Evolutionary conservation across 1,140 invertebrate species (phyloP).

Genomic region (Papilio xuthus): DNA sequence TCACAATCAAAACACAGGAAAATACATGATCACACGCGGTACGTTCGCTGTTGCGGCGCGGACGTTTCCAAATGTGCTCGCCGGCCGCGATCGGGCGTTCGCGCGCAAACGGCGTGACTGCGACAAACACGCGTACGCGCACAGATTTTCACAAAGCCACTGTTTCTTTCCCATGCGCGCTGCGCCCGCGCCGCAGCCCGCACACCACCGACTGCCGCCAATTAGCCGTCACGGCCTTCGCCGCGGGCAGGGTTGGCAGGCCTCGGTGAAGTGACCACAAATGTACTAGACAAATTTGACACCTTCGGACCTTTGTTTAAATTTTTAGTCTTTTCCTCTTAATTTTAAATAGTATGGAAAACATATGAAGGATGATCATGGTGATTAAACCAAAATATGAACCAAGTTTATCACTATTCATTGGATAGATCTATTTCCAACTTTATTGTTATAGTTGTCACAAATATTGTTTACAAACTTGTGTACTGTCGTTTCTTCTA

Average conservation of each 20-base stretch:
- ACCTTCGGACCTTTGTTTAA: neutral
- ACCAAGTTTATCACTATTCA: too few species aligned
- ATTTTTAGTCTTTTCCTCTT: neutral
- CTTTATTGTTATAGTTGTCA: neutral
- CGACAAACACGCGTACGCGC: slow-evolving; percentile 70
- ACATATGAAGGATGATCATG: too few species aligned
- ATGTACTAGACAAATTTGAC: neutral
- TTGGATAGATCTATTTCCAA: too few species aligned
- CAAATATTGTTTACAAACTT: neutral
- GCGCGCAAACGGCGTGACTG: slow-evolving; percentile 57
- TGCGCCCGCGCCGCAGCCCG: slow-evolving; percentile 45
- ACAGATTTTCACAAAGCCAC: slow-evolving; percentile 68
- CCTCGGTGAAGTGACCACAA: neutral
- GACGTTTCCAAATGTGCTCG: slow-evolving; percentile 63
- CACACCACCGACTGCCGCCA: slow-evolving; percentile 48
- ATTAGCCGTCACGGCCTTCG: slow-evolving; percentile 57
- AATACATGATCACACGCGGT: slow-evolving; percentile 42
- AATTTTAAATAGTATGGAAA: neutral
- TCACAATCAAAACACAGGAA: slow-evolving; percentile 50
- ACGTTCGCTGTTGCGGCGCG: slow-evolving; percentile 56
- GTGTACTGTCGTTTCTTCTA: neutral
- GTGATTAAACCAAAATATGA: too few species aligned
- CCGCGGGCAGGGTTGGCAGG: slow-evolving; percentile 42
- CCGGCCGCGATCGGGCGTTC: slow-evolving; percentile 45
- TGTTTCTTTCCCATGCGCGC: slow-evolving; percentile 58